A percentile compares a stretch with the other conserved stretches of the same genome.
phyloP scores from a whole-genome alignment of 2,888 invertebrate species.

The Drosophila rellima region DNA sequence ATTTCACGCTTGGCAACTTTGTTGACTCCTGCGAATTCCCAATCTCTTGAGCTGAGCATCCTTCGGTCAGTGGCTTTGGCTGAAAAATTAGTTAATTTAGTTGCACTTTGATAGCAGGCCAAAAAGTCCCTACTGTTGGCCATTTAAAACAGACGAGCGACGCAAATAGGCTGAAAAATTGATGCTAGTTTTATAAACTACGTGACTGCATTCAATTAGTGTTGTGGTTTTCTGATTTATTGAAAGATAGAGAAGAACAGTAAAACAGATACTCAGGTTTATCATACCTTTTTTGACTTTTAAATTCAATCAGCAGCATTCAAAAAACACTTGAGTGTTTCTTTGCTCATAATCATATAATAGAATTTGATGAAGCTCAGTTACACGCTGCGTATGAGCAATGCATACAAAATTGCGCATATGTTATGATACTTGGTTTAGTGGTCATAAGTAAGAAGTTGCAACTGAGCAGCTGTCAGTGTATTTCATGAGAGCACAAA shows the following conservation, averaged over 20 bases:
- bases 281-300: neutral
- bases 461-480: conserved; percentile 36
- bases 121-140: conserved; percentile 15
- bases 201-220: conserved; percentile 51
- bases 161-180: conserved; percentile 67
- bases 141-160: conserved; percentile 48
- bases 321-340: conserved; percentile 23
- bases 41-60: conserved; percentile 23
- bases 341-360: conserved; percentile 14
- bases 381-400: conserved; percentile 44
- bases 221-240: conserved; percentile 22
- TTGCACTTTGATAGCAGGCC: conserved; percentile 41
- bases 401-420: conserved; percentile 57
- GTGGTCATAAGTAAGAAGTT: conserved; percentile 40
- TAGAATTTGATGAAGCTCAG: conserved; percentile 5
- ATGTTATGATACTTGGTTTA: conserved; percentile 39
- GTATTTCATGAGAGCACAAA: conserved; percentile 53
- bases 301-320: conserved; percentile 36
- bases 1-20: conserved; percentile 76
- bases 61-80: conserved; percentile 66
- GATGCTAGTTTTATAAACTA: conserved; percentile 24
- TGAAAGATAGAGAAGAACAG: conserved; percentile 2
- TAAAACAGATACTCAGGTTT: too few species aligned
- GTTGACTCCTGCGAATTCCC: conserved; percentile 62
- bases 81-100: conserved; percentile 79